Base-by-base conservation (phyloP, 2,113 vertebrate genomes). In the Ploceus nigricollis region DNA sequence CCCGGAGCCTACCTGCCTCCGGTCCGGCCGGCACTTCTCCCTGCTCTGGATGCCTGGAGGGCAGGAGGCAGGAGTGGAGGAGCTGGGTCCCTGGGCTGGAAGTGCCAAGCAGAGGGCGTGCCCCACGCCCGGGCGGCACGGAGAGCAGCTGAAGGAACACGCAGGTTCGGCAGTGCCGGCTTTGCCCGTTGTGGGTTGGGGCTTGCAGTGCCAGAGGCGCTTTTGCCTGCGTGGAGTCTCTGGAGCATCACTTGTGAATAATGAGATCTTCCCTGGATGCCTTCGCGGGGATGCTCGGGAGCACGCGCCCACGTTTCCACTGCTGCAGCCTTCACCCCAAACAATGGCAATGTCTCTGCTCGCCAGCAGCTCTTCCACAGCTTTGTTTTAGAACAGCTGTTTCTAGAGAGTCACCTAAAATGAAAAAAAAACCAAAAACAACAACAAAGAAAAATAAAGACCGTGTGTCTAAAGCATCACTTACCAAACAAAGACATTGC, bases 131-230 rank as follows among this genome's bases (percentile, higher is more conserved):
- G 0, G 68, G 86, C 63, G 12, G 92, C 91, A 44, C 0, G 2
- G 45, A 16, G 64, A 94, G 90, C 77, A 82, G 87, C 77, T 64
- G 73, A 83, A 85, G 90, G 92, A 94, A 87, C 82, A 71, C 13
- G 13, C 94, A 82, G 35, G 90, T 27, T 94, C 15, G 11, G 88
- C 78, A 79, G 45, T 1, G 47, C 90, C 84, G 71, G 56, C 79
- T 94, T 23, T 81, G 90, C 91, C 89, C 51, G 5, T 17, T 51
- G 86, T 96, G 91, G 91, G 91, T 89, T 82, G 71, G 70, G 89
- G 70, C 93, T 95, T 82, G 90, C 94, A 90, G 19, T 58, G 94
- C 94, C 44, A 1, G 63, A 90, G 93, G 95, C 95, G 0, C 31
- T 91, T 92, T 25, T 91, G 88, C 65, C 79, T 58, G 13, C 45